Percentiles rank a stretch among this genome's conserved stretches.
Conservation (phyloP, 2,797 vertebrate genomes). For the Glyptemys insculpta region DNA sequence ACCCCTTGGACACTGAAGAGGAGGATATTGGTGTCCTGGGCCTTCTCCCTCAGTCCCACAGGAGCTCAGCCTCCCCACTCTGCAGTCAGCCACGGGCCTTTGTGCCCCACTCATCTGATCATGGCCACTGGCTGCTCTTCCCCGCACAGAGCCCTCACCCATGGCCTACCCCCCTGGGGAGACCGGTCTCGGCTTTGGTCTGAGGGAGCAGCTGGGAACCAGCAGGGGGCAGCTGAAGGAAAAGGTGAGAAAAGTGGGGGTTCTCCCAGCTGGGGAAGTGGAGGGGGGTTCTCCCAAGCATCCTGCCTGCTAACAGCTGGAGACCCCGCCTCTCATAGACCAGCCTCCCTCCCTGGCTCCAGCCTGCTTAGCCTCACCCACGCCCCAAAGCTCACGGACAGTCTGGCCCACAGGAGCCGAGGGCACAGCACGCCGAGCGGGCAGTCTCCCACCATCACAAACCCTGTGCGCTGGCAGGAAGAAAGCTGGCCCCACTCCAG, state of each 20-base stretch:
- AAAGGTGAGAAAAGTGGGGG: background rate
- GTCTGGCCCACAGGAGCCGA: background rate
- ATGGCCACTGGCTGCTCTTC: background rate
- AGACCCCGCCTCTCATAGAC: background rate
- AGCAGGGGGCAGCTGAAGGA: background rate
- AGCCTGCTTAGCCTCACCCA: background rate
- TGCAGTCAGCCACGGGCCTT: background rate
- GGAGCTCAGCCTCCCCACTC: too few species aligned
- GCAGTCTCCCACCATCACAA: background rate
- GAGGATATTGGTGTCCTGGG: background rate
- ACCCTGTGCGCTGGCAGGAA: background rate
- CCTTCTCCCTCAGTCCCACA: background rate
- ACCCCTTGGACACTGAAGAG: too few species aligned
- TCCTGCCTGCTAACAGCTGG: background rate
- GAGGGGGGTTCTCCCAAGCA: background rate
- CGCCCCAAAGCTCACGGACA: background rate
- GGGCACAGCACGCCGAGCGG: fast-evolving
- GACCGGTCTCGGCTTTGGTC: background rate
- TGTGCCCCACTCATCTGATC: background rate
- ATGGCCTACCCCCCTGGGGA: too few species aligned
- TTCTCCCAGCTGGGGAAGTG: background rate
- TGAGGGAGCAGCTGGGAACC: background rate
- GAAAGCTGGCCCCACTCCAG: background rate
- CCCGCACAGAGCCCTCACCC: background rate
- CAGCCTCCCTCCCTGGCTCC: background rate